phyloP scores from a whole-genome alignment of 2,888 invertebrate species.

The Noctua janthe region DNA sequence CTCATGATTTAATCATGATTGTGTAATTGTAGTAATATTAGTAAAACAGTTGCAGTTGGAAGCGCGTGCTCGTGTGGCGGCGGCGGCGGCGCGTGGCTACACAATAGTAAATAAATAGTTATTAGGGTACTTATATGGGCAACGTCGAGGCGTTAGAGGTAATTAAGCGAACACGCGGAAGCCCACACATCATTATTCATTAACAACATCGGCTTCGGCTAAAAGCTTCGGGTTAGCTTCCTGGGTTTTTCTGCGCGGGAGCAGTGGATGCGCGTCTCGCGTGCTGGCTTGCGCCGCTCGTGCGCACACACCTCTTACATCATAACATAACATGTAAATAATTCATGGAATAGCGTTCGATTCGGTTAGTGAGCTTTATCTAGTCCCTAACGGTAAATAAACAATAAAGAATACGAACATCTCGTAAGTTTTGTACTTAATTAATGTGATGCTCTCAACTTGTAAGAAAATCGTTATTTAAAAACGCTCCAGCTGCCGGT shows the following conservation, averaged over 20 bases:
- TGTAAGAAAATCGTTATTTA: constrained; percentile 24
- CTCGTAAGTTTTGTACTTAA: constrained; percentile 41
- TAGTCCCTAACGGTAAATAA: constrained; percentile 76
- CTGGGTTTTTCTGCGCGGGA: constrained; percentile 83
- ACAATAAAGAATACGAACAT: constrained; percentile 30
- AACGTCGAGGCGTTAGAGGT: constrained; percentile 65
- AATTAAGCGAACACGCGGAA: constrained; percentile 86
- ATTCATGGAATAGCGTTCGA: constrained; percentile 72
- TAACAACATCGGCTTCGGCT: constrained; percentile 83
- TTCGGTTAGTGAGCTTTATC: constrained; percentile 76
- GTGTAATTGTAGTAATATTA: constrained; percentile 30
- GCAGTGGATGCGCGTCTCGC: constrained; percentile 72
- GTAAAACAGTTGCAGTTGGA: constrained; percentile 42
- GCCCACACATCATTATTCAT: constrained; percentile 84
- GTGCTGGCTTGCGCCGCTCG: constrained; percentile 81
- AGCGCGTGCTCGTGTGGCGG: constrained; percentile 74
- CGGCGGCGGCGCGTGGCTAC: constrained; percentile 69
- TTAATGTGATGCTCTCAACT: constrained; percentile 43
- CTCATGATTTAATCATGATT: constrained; percentile 26
- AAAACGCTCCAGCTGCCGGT: constrained; percentile 25
- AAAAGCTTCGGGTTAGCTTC: constrained; percentile 78
- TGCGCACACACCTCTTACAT: constrained; percentile 80
- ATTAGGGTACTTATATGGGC: constrained; percentile 51
- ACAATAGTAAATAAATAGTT: constrained; percentile 58
- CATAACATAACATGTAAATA: constrained; percentile 76